phyloP scores from a whole-genome alignment of 1,140 invertebrate species.

The Caerostris extrusa region DNA sequence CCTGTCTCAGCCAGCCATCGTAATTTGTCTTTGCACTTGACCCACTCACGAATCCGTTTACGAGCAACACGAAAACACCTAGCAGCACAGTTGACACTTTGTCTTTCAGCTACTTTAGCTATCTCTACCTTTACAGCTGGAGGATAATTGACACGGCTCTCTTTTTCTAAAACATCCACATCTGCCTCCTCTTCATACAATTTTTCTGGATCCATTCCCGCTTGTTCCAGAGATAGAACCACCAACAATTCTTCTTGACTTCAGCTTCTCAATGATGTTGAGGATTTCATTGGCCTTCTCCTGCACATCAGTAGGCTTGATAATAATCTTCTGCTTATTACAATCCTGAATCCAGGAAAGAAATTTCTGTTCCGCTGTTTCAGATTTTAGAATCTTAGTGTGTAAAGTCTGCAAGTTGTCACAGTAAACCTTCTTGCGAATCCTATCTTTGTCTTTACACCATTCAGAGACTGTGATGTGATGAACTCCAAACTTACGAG shows the following conservation, averaged over 20 bases:
- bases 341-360: constrained; percentile 74
- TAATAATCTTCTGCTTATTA: constrained; percentile 73
- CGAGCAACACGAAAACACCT: constrained; percentile 71
- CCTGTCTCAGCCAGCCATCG: constrained; percentile 72
- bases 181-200: constrained; percentile 66
- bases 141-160: constrained; percentile 73
- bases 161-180: constrained; percentile 70
- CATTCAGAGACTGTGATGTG: constrained; percentile 76
- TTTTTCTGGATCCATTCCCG: constrained; percentile 57
- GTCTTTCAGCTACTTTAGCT: constrained; percentile 71
- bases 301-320: constrained; percentile 70
- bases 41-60: constrained; percentile 73
- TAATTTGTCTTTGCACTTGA: constrained; percentile 70
- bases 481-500: constrained; percentile 75
- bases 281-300: constrained; percentile 73
- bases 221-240: constrained; percentile 77
- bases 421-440: constrained; percentile 83
- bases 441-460: constrained; percentile 83
- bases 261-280: constrained; percentile 71
- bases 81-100: constrained; percentile 72
- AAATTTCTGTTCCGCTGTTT: constrained; percentile 76
- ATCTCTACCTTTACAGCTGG: constrained; percentile 75
- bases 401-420: constrained; percentile 80
- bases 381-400: constrained; percentile 73
- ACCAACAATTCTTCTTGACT: constrained; percentile 75